Conservation (phyloP, 2,797 vertebrate species). For the Helarctos malayanus region DNA sequence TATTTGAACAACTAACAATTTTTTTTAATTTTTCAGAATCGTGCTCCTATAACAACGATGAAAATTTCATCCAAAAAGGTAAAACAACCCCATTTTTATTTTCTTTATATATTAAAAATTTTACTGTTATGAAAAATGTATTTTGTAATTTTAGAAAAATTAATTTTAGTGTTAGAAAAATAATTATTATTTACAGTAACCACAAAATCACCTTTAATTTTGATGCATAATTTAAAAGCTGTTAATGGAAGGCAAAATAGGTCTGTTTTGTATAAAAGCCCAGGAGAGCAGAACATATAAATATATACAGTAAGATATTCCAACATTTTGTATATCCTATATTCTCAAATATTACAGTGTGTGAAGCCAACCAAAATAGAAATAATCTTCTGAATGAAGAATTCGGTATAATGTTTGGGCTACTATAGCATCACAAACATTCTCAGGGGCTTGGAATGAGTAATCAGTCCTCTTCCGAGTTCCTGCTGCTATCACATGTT, state of each 20-base stretch:
- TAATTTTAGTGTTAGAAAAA: background rate
- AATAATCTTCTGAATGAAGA: slow-evolving; percentile 43
- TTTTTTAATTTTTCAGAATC: slow-evolving; percentile 91
- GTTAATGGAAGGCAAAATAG: background rate
- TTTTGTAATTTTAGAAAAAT: slow-evolving; percentile 46
- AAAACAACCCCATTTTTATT: slow-evolving; percentile 81
- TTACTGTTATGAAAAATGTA: background rate
- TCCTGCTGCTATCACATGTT: background rate
- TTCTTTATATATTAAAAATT: slow-evolving; percentile 24
- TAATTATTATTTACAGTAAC: background rate
- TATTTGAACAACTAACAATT: slow-evolving; percentile 36
- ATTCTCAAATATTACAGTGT: slow-evolving; percentile 34
- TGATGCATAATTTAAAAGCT: slow-evolving; percentile 18
- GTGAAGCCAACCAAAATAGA: slow-evolving; percentile 61
- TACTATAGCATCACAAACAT: background rate
- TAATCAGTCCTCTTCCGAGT: background rate
- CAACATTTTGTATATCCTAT: background rate
- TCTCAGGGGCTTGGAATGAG: background rate
- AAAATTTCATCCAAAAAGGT: slow-evolving; percentile 99
- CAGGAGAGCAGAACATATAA: background rate
- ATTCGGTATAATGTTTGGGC: background rate
- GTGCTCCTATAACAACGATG: slow-evolving; percentile 95
- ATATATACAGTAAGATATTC: background rate
- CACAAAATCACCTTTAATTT: background rate
- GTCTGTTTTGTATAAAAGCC: slow-evolving; percentile 45